Evolutionary conservation across 2,888 invertebrate genomes (phyloP).

Genomic region (Lithophane semibrunnea): DNA sequence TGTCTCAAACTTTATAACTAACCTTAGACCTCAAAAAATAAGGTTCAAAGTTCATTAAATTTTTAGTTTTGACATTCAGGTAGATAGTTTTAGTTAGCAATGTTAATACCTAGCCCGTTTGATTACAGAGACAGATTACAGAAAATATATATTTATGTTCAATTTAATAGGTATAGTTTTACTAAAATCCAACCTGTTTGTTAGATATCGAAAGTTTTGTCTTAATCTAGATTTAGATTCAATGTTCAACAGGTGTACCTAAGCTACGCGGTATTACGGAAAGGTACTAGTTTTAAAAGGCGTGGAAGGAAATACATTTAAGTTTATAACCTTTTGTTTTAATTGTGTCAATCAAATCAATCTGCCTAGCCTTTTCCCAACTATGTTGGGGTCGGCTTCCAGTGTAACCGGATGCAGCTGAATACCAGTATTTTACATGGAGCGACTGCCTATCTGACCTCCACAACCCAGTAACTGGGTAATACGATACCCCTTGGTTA

Average conservation of each 20-base stretch:
- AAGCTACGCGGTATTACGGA: neutral
- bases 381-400: too few relatives aligned
- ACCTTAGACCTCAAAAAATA: constrained; percentile 5
- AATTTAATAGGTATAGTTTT: constrained; percentile 39
- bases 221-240: constrained; percentile 52
- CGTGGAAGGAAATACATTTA: too few relatives aligned
- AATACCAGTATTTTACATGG: too few relatives aligned
- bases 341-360: too few relatives aligned
- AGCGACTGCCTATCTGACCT: too few relatives aligned
- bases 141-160: constrained; percentile 55
- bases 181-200: constrained; percentile 57
- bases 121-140: constrained; percentile 63
- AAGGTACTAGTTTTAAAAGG: neutral
- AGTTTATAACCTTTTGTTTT: too few relatives aligned
- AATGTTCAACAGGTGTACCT: constrained; percentile 45
- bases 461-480: too few relatives aligned
- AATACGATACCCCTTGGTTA: too few relatives aligned
- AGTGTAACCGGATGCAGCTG: too few relatives aligned
- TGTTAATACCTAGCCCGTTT: constrained; percentile 62
- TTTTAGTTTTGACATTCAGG: neutral
- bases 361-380: too few relatives aligned
- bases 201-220: constrained; percentile 47
- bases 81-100: constrained; percentile 51
- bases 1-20: constrained; percentile 13
- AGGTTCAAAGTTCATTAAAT: constrained; percentile 17